Percentiles rank a stretch among this genome's conserved stretches.
Evolutionary conservation across 2,888 invertebrate species (phyloP).

Genomic region (Salpingus planirostris): DNA sequence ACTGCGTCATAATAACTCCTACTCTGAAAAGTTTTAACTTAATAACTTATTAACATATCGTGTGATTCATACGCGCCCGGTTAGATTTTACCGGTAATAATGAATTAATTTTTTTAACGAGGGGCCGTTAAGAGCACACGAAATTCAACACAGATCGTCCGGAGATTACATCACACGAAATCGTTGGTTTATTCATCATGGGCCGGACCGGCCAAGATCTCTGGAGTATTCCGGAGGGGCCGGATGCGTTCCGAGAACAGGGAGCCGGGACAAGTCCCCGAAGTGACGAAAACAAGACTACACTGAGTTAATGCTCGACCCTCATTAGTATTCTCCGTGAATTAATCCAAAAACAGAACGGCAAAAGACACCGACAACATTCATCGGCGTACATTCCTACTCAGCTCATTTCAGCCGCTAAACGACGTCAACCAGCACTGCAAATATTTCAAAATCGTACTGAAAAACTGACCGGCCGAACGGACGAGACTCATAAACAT

Average conservation of each 20-base stretch:
- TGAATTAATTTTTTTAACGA: too few species aligned
- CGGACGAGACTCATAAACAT: conserved; percentile 39
- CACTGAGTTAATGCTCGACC: conserved; percentile 37
- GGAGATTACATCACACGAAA: too few species aligned
- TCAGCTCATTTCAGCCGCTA: conserved; percentile 39
- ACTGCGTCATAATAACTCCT: too few species aligned
- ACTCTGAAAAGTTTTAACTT: too few species aligned
- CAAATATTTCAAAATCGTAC: conserved; percentile 41
- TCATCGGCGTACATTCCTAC: conserved; percentile 35
- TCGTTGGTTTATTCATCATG: too few species aligned
- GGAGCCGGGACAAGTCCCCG: conserved; percentile 18
- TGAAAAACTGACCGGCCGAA: conserved; percentile 36
- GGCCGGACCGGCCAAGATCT: too few species aligned
- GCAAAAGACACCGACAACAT: conserved; percentile 38
- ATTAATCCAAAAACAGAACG: conserved; percentile 42
- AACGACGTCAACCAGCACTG: conserved; percentile 38
- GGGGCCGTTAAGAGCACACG: too few species aligned
- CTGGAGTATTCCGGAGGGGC: too few species aligned
- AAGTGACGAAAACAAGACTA: conserved; percentile 39
- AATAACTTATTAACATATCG: too few species aligned
- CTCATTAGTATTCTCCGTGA: conserved; percentile 42
- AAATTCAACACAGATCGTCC: too few species aligned
- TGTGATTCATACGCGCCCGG: too few species aligned
- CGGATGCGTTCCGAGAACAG: conserved; percentile 12
- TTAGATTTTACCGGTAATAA: too few species aligned